phyloP scores from a whole-genome alignment of 2,797 vertebrate species.

The Leptodactylus fallax region DNA sequence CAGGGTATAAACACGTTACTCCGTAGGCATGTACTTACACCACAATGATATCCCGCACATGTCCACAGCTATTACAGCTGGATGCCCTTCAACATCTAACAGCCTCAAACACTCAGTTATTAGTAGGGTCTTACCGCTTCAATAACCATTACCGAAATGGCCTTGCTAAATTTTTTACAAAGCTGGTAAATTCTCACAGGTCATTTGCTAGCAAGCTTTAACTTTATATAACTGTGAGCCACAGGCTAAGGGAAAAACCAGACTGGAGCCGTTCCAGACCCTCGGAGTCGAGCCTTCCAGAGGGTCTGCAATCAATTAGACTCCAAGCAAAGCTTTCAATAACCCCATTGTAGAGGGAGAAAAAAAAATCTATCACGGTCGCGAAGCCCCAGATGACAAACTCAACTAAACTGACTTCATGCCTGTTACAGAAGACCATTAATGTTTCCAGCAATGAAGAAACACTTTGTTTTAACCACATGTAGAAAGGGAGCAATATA shows the following conservation, averaged over 20 bases:
- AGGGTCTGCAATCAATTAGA: slow-evolving; percentile 75
- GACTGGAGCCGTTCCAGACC: slow-evolving; percentile 69
- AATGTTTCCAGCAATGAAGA: slow-evolving; percentile 70
- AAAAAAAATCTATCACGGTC: slow-evolving; percentile 65
- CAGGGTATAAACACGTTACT: background rate
- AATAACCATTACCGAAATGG: slow-evolving; percentile 44
- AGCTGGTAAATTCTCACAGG: background rate
- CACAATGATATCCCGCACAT: background rate
- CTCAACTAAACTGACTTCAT: slow-evolving; percentile 71
- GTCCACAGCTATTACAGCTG: slow-evolving; percentile 21
- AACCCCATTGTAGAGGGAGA: slow-evolving; percentile 73
- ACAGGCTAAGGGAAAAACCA: slow-evolving; percentile 67
- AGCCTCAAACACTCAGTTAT: slow-evolving; percentile 32
- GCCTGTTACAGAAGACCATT: slow-evolving; percentile 70
- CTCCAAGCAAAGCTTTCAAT: slow-evolving; percentile 72
- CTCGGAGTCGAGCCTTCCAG: slow-evolving; percentile 66
- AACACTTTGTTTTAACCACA: slow-evolving; percentile 70
- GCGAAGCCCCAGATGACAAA: slow-evolving; percentile 72
- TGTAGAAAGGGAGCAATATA: slow-evolving; percentile 65
- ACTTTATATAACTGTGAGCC: slow-evolving; percentile 12
- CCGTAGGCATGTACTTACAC: background rate
- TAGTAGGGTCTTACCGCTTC: slow-evolving; percentile 30
- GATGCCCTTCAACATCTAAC: slow-evolving; percentile 9
- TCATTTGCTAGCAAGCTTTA: slow-evolving; percentile 57
- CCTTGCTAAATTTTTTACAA: background rate